Conservation (phyloP, 2,888 invertebrate species). For the Mechanitis mazaeus region DNA sequence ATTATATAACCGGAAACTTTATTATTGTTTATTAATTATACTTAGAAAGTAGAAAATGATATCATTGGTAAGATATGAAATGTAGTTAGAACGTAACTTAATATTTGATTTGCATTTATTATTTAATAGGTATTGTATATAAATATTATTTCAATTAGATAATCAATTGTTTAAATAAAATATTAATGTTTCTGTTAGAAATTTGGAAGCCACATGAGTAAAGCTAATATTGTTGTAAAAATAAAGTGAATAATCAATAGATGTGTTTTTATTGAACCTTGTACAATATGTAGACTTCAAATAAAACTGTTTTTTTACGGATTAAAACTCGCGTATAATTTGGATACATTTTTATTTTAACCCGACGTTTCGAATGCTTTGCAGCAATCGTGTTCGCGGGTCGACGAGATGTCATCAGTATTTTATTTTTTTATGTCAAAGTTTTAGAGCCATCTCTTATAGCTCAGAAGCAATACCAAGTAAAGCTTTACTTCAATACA, state of each 20-base stretch:
- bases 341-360: too few species aligned
- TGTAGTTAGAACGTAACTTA: neutral
- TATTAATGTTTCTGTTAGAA: constrained; percentile 50
- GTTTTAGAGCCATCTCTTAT: neutral
- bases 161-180: neutral
- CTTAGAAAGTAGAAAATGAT: too few species aligned
- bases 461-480: neutral
- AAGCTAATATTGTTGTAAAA: constrained; percentile 43
- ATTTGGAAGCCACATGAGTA: constrained; percentile 36
- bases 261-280: constrained; percentile 5
- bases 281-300: neutral
- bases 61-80: too few species aligned
- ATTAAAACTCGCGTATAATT: neutral
- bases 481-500: neutral
- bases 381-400: too few species aligned
- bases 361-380: too few species aligned
- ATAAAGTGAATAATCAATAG: constrained; percentile 42
- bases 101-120: neutral
- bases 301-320: neutral
- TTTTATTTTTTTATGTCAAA: too few species aligned
- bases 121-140: neutral
- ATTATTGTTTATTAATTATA: too few species aligned
- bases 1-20: too few species aligned
- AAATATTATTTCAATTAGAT: neutral
- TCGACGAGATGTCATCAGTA: too few species aligned